These are phyloP conservation scores for Gadopsis bispinosus DNA, from an alignment of 2,797 vertebrate species.

Conservation along the genomic window DNA sequence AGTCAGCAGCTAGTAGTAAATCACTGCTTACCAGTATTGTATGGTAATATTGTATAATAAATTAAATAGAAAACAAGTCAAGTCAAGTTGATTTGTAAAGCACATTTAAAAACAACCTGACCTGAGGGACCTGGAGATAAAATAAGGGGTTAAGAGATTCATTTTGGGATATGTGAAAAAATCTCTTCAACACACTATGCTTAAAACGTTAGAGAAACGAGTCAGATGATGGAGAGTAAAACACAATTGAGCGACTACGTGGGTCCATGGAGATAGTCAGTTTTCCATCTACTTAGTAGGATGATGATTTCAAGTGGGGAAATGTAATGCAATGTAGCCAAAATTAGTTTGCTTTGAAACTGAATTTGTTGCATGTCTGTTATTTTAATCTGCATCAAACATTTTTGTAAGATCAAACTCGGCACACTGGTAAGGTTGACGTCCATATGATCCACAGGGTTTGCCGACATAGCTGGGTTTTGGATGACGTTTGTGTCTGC, in stretches of 20 bases:
- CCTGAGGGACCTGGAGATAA: no score
- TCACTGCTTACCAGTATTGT: not conserved
- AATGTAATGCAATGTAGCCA: not conserved
- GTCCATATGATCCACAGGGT: conserved; percentile 22
- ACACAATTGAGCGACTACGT: not conserved
- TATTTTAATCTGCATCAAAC: not conserved
- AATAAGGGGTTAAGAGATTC: no score
- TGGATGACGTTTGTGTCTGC: not conserved
- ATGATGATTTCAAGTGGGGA: not conserved
- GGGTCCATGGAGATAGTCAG: not conserved
- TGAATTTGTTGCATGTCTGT: not conserved
- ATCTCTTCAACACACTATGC: not conserved
- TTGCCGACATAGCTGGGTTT: not conserved
- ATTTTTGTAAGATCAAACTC: not conserved
- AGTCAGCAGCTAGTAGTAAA: not conserved
- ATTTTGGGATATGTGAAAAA: not conserved
- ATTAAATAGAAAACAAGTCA: not conserved
- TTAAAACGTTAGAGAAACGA: not conserved
- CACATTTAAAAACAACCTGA: no score
- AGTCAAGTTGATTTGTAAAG: no score
- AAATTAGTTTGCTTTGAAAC: not conserved
- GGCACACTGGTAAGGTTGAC: not conserved
- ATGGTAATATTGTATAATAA: not conserved
- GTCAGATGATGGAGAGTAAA: not conserved
- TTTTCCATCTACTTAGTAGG: not conserved